phyloP scores from a whole-genome alignment of 2,888 invertebrate genomes.

The Tubiluchus corallicola region DNA sequence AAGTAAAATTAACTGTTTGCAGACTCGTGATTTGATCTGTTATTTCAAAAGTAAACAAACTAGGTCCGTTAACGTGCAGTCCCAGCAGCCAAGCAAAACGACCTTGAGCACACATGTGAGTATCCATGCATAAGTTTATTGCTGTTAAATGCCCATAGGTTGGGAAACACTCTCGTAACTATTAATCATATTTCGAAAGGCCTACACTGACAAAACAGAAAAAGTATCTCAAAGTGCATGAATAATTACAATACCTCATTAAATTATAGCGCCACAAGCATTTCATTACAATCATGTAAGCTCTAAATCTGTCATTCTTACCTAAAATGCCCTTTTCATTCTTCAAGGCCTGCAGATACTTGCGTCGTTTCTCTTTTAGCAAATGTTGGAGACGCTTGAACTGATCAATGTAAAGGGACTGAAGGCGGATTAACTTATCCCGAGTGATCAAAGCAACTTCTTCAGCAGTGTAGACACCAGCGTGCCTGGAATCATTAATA shows the following conservation, averaged over 20 bases:
- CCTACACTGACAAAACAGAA: constrained; percentile 5
- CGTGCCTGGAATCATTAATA: constrained; percentile 50
- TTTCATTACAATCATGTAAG: constrained; percentile 11
- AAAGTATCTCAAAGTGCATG: constrained; percentile 8
- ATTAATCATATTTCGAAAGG: no score
- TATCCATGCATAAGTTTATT: no score
- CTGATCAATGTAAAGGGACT: constrained; percentile 62
- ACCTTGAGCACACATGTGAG: no score
- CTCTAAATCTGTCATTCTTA: constrained; percentile 23
- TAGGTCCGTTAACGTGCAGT: no score
- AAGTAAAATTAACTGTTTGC: no score
- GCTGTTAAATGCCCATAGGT: no score
- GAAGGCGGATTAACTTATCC: constrained; percentile 52
- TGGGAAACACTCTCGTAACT: no score
- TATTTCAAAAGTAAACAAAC: no score
- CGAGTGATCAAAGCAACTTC: constrained; percentile 59
- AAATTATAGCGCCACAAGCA: background rate
- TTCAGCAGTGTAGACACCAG: constrained; percentile 70
- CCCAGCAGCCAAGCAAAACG: no score
- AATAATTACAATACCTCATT: background rate
- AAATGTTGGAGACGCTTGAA: constrained; percentile 51
- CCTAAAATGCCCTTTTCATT: constrained; percentile 60
- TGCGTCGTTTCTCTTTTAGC: constrained; percentile 48
- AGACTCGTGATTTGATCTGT: no score
- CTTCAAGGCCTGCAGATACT: constrained; percentile 50